Evolutionary conservation across 1,140 invertebrate species (phyloP).

Genomic region (Calephelis virginiensis): DNA sequence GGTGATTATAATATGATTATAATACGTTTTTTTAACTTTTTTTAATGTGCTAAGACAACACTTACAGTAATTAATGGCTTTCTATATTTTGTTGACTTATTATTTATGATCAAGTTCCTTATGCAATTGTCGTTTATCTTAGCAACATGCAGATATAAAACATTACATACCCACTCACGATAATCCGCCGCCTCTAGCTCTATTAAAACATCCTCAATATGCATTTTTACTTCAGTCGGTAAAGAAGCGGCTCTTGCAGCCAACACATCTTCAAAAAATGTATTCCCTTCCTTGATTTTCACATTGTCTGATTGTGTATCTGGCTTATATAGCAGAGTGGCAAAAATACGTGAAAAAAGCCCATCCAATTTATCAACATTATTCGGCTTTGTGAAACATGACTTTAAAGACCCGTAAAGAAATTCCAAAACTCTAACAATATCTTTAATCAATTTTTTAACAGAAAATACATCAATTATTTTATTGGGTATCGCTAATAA

Average conservation of each 20-base stretch:
- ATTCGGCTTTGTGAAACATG: constrained; percentile 64
- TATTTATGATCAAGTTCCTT: too few species aligned
- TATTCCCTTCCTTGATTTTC: constrained; percentile 30
- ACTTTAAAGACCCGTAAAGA: constrained; percentile 62
- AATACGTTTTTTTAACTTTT: too few species aligned
- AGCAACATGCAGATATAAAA: background rate
- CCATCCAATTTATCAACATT: constrained; percentile 65
- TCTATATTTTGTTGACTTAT: too few species aligned
- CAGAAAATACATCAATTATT: constrained; percentile 57
- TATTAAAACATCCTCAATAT: constrained; percentile 88
- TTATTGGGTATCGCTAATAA: constrained; percentile 72
- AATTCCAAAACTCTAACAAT: constrained; percentile 70
- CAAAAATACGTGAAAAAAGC: constrained; percentile 60
- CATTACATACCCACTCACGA: constrained; percentile 83
- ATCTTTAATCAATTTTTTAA: constrained; percentile 63
- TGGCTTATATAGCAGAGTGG: constrained; percentile 29
- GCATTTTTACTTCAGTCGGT: constrained; percentile 86
- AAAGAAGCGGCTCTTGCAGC: constrained; percentile 81
- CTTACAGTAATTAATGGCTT: background rate
- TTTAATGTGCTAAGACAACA: too few species aligned
- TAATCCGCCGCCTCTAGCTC: constrained; percentile 91
- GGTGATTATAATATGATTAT: too few species aligned
- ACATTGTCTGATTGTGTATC: constrained; percentile 29
- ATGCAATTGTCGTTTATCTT: too few species aligned
- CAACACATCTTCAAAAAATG: constrained; percentile 54